phyloP scores from a whole-genome alignment of 2,113 vertebrate species.

The Aplodontia rufa region DNA sequence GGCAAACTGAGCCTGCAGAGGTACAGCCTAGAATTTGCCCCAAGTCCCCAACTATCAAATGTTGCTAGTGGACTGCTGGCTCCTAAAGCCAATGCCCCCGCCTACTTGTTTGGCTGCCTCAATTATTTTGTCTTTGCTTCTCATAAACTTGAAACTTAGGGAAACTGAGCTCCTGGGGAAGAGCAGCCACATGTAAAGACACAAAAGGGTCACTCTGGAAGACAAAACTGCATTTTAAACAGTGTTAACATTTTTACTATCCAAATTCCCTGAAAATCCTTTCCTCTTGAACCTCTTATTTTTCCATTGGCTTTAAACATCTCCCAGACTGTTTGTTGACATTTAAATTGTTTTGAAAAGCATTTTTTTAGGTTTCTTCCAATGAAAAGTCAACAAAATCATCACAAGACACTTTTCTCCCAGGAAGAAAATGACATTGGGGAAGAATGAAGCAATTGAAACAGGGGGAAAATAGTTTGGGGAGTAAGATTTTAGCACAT shows the following conservation, averaged over 20 bases:
- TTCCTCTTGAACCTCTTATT: neutral
- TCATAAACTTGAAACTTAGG: neutral
- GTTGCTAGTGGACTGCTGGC: fast-evolving
- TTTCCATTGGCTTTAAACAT: constrained; percentile 2
- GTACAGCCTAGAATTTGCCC: neutral
- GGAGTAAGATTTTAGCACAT: neutral
- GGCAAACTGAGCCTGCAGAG: neutral
- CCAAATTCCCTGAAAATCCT: neutral
- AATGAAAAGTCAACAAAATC: constrained; percentile 31
- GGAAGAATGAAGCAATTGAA: neutral
- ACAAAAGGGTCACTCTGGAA: neutral
- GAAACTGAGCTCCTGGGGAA: neutral
- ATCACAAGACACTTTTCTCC: neutral
- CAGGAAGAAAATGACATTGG: neutral
- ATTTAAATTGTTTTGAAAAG: constrained; percentile 52
- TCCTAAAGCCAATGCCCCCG: neutral
- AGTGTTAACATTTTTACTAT: neutral
- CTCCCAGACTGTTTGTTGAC: neutral
- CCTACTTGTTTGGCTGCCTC: neutral
- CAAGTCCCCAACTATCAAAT: neutral
- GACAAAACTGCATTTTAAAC: neutral
- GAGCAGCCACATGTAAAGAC: neutral
- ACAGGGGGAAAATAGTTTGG: neutral
- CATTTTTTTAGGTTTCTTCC: constrained; percentile 47
- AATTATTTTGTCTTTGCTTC: neutral